phyloP scores from a whole-genome alignment of 2,888 invertebrate species.

The Lottia scabra region DNA sequence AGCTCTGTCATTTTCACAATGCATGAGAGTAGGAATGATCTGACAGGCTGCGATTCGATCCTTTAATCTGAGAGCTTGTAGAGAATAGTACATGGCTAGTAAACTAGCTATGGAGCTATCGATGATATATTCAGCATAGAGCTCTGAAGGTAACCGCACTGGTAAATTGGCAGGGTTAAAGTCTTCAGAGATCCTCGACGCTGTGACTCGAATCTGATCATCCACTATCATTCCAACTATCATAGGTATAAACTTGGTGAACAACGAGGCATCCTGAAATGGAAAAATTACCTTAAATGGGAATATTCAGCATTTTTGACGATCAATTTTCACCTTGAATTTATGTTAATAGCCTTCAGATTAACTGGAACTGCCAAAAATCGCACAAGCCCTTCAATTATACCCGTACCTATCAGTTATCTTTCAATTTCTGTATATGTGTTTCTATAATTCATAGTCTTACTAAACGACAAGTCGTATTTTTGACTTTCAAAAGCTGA shows the following conservation, averaged over 20 bases:
- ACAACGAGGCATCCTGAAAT: conserved; percentile 84
- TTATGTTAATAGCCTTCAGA: too few species aligned
- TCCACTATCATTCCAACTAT: conserved; percentile 91
- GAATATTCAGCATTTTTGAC: too few species aligned
- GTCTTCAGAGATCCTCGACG: conserved; percentile 90
- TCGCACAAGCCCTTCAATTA: too few species aligned
- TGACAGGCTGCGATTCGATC: conserved; percentile 84
- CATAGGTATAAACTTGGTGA: conserved; percentile 94
- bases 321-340: too few species aligned
- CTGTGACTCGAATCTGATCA: conserved; percentile 75
- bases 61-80: conserved; percentile 82
- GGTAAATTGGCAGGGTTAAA: conserved; percentile 70
- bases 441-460: too few species aligned
- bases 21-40: conserved; percentile 87
- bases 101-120: conserved; percentile 93
- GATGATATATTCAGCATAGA: conserved; percentile 86
- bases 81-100: conserved; percentile 93
- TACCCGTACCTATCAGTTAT: too few species aligned
- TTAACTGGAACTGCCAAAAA: too few species aligned
- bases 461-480: too few species aligned
- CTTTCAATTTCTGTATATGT: too few species aligned
- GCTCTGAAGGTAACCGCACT: conserved; percentile 83
- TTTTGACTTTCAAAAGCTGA: too few species aligned
- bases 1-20: conserved; percentile 89
- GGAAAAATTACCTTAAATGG: too few species aligned